Percentiles rank a stretch among this genome's conserved stretches.
phyloP scores from a whole-genome alignment of 2,113 vertebrate genomes.

The Phyllostomus hastatus region DNA sequence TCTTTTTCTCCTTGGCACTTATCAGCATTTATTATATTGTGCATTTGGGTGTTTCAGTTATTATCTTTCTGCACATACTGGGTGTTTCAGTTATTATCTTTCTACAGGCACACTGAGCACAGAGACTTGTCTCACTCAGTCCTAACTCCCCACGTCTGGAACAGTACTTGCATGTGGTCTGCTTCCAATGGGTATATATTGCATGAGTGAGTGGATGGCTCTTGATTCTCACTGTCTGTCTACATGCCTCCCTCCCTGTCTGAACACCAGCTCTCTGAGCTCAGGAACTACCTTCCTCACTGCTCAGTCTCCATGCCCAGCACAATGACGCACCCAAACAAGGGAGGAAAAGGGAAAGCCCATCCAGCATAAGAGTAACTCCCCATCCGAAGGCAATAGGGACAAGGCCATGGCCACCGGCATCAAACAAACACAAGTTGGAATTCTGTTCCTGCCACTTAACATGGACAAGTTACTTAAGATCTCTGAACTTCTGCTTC shows the following conservation, averaged over 20 bases:
- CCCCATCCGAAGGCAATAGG: neutral
- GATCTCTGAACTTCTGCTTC: neutral
- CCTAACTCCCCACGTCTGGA: neutral
- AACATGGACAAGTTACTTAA: no score
- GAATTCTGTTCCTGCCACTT: neutral
- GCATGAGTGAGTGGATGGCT: neutral
- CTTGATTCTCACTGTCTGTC: neutral
- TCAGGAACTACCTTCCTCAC: neutral
- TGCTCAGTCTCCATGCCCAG: neutral
- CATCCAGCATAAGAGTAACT: neutral
- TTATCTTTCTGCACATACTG: neutral
- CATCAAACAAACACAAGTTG: neutral
- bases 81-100: neutral
- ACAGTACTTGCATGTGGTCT: neutral
- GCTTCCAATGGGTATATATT: neutral
- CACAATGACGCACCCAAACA: neutral
- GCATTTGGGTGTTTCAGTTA: neutral
- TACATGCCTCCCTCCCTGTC: neutral
- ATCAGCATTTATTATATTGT: neutral
- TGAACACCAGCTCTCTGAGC: neutral
- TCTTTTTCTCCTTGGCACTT: neutral
- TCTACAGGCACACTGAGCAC: neutral
- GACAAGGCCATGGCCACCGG: neutral
- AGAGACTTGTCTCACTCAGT: neutral
- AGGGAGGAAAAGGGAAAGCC: neutral